Evolutionary conservation across 2,797 vertebrate species (phyloP).

Genomic region (Eupleurogrammus muticus): DNA sequence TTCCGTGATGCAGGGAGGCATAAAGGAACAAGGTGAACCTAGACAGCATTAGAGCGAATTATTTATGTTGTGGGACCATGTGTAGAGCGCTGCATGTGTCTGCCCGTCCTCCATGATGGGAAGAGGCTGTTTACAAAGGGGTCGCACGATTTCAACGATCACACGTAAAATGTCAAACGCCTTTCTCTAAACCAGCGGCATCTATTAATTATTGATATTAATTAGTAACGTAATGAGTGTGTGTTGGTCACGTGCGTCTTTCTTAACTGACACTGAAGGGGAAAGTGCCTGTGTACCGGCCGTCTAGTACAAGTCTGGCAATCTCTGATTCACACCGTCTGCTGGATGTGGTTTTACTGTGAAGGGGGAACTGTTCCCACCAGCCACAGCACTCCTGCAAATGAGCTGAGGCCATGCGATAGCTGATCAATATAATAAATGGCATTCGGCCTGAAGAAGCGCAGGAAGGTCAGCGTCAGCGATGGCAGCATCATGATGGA

Average conservation of each 20-base stretch:
- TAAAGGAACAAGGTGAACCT: constrained; percentile 2
- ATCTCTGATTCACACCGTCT: neutral
- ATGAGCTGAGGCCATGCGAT: constrained; percentile 7
- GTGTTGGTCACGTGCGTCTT: too few relatives aligned
- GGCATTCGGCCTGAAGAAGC: neutral
- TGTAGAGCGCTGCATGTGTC: neutral
- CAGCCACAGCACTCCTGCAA: neutral
- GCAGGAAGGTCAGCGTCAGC: constrained; percentile 17
- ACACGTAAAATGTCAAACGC: constrained; percentile 16
- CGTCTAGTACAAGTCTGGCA: neutral
- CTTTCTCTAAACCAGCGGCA: constrained; percentile 7
- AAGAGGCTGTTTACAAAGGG: constrained; percentile 22
- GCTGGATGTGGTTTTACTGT: constrained; percentile 3
- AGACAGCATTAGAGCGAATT: constrained; percentile 27
- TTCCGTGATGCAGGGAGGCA: neutral
- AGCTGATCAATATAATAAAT: constrained; percentile 27
- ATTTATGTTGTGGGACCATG: constrained; percentile 38
- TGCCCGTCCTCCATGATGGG: constrained; percentile 11
- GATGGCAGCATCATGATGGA: constrained; percentile 3
- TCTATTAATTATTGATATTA: constrained; percentile 6
- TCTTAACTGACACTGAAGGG: neutral
- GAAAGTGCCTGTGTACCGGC: neutral
- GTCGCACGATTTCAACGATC: constrained; percentile 15
- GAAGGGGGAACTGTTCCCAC: neutral
- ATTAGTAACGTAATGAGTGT: constrained; percentile 24